Evolutionary conservation across 2,113 vertebrate genomes (phyloP), one percentile per base, ranked within the genome.

Genomic region (Protomyctophum bolini): DNA sequence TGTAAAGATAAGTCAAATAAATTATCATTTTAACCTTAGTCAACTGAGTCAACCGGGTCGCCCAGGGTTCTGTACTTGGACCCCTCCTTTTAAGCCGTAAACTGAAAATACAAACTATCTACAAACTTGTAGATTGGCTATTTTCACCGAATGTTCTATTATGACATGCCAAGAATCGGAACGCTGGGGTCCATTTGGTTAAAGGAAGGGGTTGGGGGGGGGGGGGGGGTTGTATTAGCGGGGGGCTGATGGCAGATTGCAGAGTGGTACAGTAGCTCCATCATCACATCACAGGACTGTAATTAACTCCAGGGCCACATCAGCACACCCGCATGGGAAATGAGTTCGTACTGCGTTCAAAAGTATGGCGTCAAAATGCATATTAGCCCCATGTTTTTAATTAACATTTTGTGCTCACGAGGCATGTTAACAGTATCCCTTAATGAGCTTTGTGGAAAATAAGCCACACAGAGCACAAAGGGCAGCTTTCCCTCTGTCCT

Each of bases 351-450:
- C 69, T 74, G 50, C 45, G 48, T 86, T 87, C 76, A 82, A 78
- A 84, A 87, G 75, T 65, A 3, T 70, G 63, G 77, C 15, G 68
- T 86, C 85, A 87, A 91, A 91, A 90, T 87, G 88, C 85, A 87
- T 86, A 87, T 87, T 81, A 90, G 86, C 83, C 86, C 77, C 29
- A 76, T 85, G 88, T 79, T 89, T 92, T 88, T 89, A 87, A 92
- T 91, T 90, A 89, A 83, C 79, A 84, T 87, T 87, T 89, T 88
- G 79, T 87, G 89, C 89, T 91, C 90, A 83, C 82, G 63, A 86
- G 68, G 89, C 90, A 91, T 86, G 86, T 92, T 90, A 91, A 89
- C 85, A 81, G 69, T 75, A 69, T 81, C 73, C 68, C 72, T 82
- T 86, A 86, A 91, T 90, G 86, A 87, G 82, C 76, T 88, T 84